These are phyloP conservation scores for Troglohyphantes excavatus DNA, from an alignment of 2,888 invertebrate species.

Conservation along the genomic window DNA sequence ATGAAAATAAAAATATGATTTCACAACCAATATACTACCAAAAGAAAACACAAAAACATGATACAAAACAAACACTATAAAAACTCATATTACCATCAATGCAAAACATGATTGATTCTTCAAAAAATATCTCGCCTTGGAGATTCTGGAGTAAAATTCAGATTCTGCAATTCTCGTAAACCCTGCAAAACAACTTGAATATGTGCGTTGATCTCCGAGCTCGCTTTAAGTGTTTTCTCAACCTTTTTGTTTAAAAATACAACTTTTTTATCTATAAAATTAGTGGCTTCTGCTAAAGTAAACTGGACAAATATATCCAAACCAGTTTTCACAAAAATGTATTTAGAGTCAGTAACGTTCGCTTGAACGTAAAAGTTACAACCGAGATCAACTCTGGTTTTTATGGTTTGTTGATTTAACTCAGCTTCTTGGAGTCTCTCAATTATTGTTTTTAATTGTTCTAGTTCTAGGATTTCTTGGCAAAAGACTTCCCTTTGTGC, in stretches of 20 bases:
- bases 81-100: conserved; percentile 41
- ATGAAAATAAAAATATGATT: too few species aligned
- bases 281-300: conserved; percentile 87
- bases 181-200: conserved; percentile 79
- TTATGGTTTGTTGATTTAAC: conserved; percentile 85
- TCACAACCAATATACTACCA: too few species aligned
- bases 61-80: background rate
- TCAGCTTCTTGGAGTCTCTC: conserved; percentile 85
- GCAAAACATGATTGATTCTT: conserved; percentile 21
- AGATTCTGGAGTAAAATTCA: conserved; percentile 38
- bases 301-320: conserved; percentile 90
- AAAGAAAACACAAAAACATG: too few species aligned
- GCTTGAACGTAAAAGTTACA: conserved; percentile 92
- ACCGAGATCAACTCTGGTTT: conserved; percentile 91
- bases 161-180: conserved; percentile 66
- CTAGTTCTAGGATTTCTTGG: conserved; percentile 88
- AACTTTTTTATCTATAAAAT: conserved; percentile 88
- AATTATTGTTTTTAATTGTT: conserved; percentile 88
- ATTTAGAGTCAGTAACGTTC: conserved; percentile 87
- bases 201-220: conserved; percentile 79
- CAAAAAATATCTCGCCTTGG: conserved; percentile 59
- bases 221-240: conserved; percentile 85
- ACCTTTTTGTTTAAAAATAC: conserved; percentile 87
- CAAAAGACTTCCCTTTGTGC: conserved; percentile 86
- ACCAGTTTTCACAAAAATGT: conserved; percentile 89